phyloP scores from a whole-genome alignment of 2,888 invertebrate genomes.

The Drosophila longiperda region DNA sequence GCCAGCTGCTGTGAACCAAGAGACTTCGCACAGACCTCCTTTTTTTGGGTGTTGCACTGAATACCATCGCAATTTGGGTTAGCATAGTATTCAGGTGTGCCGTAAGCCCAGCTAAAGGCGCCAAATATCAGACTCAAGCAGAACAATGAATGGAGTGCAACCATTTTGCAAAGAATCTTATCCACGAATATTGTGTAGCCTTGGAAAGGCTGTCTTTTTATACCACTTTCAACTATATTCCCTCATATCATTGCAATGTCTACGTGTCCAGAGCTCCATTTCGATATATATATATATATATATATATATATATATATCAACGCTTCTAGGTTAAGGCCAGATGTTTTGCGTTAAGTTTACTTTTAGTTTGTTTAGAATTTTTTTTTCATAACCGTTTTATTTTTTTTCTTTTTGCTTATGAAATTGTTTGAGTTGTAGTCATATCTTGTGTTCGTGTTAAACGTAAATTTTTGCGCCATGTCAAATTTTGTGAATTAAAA shows the following conservation, averaged over 20 bases:
- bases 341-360: constrained; percentile 18
- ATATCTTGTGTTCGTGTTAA: constrained; percentile 49
- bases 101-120: constrained; percentile 22
- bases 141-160: constrained; percentile 13
- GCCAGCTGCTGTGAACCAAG: not conserved
- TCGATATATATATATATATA: constrained; percentile 7
- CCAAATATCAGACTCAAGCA: constrained; percentile 11
- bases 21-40: constrained; percentile 34
- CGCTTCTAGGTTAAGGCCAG: constrained; percentile 13
- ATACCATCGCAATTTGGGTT: constrained; percentile 20
- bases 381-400: constrained; percentile 2
- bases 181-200: constrained; percentile 28
- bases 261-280: constrained; percentile 48
- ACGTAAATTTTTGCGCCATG: constrained; percentile 31
- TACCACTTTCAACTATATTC: constrained; percentile 28
- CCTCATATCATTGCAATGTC: constrained; percentile 51
- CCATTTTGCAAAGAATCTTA: constrained; percentile 28
- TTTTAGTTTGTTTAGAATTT: constrained; percentile 3
- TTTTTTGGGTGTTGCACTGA: not conserved
- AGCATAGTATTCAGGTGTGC: constrained; percentile 1
- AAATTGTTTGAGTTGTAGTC: constrained; percentile 11
- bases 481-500: constrained; percentile 54
- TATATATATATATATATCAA: constrained; percentile 19
- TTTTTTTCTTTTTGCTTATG: constrained; percentile 27
- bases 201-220: constrained; percentile 50